A percentile compares a stretch with the other conserved stretches of the same genome.
Conservation (phyloP, 2,888 invertebrate species). For the Megastigmus dorsalis region DNA sequence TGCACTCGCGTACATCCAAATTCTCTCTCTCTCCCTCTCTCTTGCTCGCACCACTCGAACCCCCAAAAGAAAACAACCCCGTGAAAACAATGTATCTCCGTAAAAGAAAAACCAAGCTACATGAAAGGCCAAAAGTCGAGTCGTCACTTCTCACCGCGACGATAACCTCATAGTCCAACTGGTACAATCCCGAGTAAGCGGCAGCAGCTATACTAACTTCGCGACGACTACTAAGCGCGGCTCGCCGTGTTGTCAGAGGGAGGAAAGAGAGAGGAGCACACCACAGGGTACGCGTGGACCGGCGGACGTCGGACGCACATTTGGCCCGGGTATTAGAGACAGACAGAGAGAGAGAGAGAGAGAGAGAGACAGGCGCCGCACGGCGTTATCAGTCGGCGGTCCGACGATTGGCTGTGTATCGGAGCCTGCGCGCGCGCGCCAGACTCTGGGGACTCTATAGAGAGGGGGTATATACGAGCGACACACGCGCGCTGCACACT, state of each 20-base stretch:
- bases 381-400: slow-evolving; percentile 73
- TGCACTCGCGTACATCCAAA: background rate
- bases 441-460: background rate
- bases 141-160: too few relatives aligned
- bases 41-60: background rate
- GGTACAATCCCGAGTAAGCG: too few relatives aligned
- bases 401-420: slow-evolving; percentile 73
- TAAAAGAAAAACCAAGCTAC: too few relatives aligned
- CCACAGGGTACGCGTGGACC: slow-evolving; percentile 3
- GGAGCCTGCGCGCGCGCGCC: slow-evolving; percentile 72
- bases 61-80: too few relatives aligned
- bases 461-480: too few relatives aligned
- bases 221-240: too few relatives aligned
- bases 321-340: too few relatives aligned
- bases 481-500: slow-evolving; percentile 32
- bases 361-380: slow-evolving; percentile 69
- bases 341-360: slow-evolving; percentile 55
- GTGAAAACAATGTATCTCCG: too few relatives aligned
- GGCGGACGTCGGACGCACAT: slow-evolving; percentile 37
- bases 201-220: too few relatives aligned
- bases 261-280: too few relatives aligned
- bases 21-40: background rate
- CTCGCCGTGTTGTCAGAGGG: background rate
- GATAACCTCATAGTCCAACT: too few relatives aligned
- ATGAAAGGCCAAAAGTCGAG: too few relatives aligned